phyloP scores from a whole-genome alignment of 2,113 vertebrate genomes.

The Stegostoma tigrinum region DNA sequence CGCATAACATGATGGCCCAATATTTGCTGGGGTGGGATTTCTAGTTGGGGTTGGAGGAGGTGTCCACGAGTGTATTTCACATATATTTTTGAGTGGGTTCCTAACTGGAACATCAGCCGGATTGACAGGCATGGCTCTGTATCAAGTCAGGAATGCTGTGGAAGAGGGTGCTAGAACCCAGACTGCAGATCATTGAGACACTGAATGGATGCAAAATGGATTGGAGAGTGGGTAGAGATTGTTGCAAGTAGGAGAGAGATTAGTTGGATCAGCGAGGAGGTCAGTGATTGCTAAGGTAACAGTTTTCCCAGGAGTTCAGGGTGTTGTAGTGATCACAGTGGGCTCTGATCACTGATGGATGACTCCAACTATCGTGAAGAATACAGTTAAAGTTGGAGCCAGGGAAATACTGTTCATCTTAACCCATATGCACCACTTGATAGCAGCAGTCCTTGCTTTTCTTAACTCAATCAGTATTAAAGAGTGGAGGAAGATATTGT shows the following conservation, averaged over 20 bases:
- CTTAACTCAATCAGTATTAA: background rate
- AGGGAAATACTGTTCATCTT: background rate
- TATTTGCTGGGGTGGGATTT: slow-evolving; percentile 35
- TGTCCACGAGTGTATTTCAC: background rate
- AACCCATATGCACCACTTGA: background rate
- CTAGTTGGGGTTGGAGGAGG: slow-evolving; percentile 24
- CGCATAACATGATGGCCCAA: slow-evolving; percentile 31
- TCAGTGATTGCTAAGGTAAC: background rate
- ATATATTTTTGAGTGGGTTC: background rate
- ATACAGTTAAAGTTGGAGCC: background rate
- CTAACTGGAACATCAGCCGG: background rate
- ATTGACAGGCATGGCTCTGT: background rate
- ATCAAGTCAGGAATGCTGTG: background rate
- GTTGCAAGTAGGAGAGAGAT: background rate
- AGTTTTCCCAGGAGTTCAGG: background rate
- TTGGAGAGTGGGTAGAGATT: background rate
- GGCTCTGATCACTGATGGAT: background rate
- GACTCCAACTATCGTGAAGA: background rate
- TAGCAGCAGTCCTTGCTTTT: background rate
- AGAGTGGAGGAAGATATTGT: too few relatives aligned
- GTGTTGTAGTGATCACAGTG: background rate
- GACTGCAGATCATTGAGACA: background rate
- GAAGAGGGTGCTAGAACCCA: background rate
- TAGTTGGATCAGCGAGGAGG: background rate
- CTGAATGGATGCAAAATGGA: background rate